phyloP scores from a whole-genome alignment of 2,113 vertebrate species.

The Sorex araneus region DNA sequence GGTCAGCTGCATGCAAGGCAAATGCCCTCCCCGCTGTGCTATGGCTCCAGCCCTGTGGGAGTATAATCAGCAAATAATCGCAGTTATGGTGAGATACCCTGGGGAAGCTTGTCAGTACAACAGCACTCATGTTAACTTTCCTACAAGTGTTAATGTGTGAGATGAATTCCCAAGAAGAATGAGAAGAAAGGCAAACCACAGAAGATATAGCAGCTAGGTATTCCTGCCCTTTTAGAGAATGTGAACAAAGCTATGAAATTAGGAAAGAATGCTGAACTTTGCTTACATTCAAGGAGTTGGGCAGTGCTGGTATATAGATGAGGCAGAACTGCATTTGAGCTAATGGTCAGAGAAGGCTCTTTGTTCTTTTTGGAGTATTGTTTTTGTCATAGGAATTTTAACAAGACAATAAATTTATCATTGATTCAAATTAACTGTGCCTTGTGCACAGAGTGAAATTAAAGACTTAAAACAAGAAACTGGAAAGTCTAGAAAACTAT shows the following conservation, averaged over 20 bases:
- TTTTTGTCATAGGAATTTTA: background rate
- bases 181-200: background rate
- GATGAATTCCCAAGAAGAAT: background rate
- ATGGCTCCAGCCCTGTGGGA: too few relatives aligned
- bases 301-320: accelerated
- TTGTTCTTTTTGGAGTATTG: accelerated
- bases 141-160: background rate
- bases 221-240: background rate
- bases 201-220: background rate
- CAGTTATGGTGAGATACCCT: background rate
- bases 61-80: too few relatives aligned
- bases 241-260: background rate
- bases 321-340: background rate
- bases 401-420: background rate
- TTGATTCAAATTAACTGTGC: background rate
- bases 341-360: background rate
- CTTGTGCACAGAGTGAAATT: background rate
- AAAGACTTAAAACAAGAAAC: background rate
- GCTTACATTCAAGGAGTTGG: background rate
- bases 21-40: too few relatives aligned
- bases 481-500: background rate
- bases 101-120: background rate
- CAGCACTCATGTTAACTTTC: background rate
- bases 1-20: too few relatives aligned
- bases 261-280: accelerated